phyloP scores from a whole-genome alignment of 1,140 invertebrate species.

The Drosophila oshimai region DNA sequence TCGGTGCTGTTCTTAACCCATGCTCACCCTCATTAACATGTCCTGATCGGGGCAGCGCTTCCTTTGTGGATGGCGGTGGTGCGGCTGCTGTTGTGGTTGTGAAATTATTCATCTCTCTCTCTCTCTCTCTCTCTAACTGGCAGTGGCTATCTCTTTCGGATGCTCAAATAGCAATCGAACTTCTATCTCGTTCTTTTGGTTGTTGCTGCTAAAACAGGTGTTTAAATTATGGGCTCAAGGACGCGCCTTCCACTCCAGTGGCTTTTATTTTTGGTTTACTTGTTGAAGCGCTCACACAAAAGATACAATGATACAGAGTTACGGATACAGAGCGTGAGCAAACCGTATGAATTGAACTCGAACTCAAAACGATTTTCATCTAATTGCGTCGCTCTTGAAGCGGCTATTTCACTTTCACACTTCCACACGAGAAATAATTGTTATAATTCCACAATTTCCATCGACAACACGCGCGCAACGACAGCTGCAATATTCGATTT shows the following conservation, averaged over 20 bases:
- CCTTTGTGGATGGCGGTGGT: constrained; percentile 59
- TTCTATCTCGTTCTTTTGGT: constrained; percentile 1
- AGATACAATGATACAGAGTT: constrained; percentile 3
- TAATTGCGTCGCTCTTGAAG: constrained; percentile 63
- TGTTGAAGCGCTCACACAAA: constrained; percentile 40
- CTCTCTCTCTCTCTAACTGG: neutral
- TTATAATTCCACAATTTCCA: constrained; percentile 46
- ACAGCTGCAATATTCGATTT: constrained; percentile 65
- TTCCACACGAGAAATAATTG: constrained; percentile 31
- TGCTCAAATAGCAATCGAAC: neutral
- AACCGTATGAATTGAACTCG: too few species aligned
- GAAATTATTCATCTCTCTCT: constrained; percentile 76
- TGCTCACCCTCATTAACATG: constrained; percentile 81
- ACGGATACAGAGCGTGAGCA: constrained; percentile 1
- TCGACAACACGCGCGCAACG: constrained; percentile 40
- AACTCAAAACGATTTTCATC: constrained; percentile 59
- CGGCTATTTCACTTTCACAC: constrained; percentile 74
- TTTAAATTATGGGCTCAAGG: constrained; percentile 62
- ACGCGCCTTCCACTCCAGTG: constrained; percentile 62
- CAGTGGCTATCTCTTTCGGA: neutral
- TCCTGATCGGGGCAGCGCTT: constrained; percentile 75
- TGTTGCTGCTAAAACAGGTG: constrained; percentile 53
- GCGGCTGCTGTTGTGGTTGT: constrained; percentile 72
- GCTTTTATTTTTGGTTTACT: constrained; percentile 33
- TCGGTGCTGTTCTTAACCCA: constrained; percentile 3